Evolutionary conservation across 2,113 vertebrate genomes (phyloP), one percentile per base, ranked within the genome.

Genomic region (Progne subis): DNA sequence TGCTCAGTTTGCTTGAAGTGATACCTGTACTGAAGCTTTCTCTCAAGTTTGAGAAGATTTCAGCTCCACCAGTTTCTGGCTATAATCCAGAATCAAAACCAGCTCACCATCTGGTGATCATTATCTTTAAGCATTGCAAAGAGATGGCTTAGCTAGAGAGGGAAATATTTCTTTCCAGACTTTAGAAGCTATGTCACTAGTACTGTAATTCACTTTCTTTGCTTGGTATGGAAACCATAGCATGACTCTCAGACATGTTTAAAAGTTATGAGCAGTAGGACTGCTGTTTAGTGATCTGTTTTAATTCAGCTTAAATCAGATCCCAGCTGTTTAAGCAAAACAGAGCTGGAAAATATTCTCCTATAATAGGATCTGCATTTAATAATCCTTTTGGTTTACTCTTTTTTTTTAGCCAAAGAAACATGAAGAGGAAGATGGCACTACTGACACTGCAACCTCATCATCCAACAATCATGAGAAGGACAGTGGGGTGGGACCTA

Each of bases 361-460:
- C 7, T 41, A 6, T 86, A 63, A 23, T 75, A 28, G 12, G 3
- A 37, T 43, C 53, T 86, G 41, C 57, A 25, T 63, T 78, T 60
- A 39, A 23, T 88, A 87, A 75, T 89, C 9, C 31, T 85, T 94
- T 70, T 93, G 60, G 12, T 92, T 92, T 90, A 29, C 67, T 96
- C 31, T 20, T 92, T 92, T 92, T 92, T 92, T 93, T 90, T 64
- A 98, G 98, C 98, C 97, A 92, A 99, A 98, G 97, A 98, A 98
- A 88, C 98, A 97, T 34, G 98, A 99, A 70, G 99, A 99, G 53
- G 98, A 99, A 84, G 98, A 98, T 91, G 98, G 98, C n/a, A 98
- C 98, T 43, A 99, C 99, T 56, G 99, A 99, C 92, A 98, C 98
- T 11, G 99, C 99, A 44, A 99, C 99, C 39, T 99, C 99, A 32